These are phyloP conservation scores for Drosophila helvetica DNA, from an alignment of 2,888 invertebrate species.

Conservation along the genomic window DNA sequence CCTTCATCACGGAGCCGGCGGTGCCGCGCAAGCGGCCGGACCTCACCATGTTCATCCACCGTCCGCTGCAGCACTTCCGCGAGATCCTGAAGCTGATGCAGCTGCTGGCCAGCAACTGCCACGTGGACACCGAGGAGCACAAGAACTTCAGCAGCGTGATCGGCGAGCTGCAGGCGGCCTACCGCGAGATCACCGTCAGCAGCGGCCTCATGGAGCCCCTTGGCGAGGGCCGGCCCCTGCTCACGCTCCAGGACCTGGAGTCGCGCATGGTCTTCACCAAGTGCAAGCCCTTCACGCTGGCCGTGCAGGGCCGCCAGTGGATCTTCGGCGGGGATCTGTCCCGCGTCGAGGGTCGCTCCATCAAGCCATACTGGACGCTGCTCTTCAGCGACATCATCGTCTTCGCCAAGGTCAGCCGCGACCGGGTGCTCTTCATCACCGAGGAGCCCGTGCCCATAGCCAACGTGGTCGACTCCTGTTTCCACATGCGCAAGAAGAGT, in stretches of 20 bases:
- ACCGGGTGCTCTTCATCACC: conserved; percentile 93
- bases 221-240: conserved; percentile 91
- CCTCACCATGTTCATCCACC: conserved; percentile 92
- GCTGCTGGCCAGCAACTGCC: conserved; percentile 84
- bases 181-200: conserved; percentile 92
- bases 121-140: conserved; percentile 83
- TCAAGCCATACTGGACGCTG: conserved; percentile 93
- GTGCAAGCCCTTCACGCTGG: conserved; percentile 94
- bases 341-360: conserved; percentile 91
- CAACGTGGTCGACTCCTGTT: conserved; percentile 92
- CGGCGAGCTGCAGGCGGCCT: conserved; percentile 86
- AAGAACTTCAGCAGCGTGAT: conserved; percentile 84
- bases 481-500: conserved; percentile 94
- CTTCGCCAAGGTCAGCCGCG: conserved; percentile 93
- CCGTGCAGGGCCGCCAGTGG: conserved; percentile 93
- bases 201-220: conserved; percentile 94
- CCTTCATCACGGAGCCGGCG: conserved; percentile 91
- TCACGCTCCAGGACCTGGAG: conserved; percentile 93
- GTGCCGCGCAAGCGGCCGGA: conserved; percentile 93
- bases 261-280: conserved; percentile 94
- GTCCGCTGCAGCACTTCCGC: conserved; percentile 92
- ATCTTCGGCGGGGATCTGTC: conserved; percentile 94
- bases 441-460: conserved; percentile 92
- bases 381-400: conserved; percentile 93
- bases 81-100: conserved; percentile 87